Evolutionary conservation across 2,888 invertebrate species (phyloP).

Genomic region (Carterocephalus palaemon): DNA sequence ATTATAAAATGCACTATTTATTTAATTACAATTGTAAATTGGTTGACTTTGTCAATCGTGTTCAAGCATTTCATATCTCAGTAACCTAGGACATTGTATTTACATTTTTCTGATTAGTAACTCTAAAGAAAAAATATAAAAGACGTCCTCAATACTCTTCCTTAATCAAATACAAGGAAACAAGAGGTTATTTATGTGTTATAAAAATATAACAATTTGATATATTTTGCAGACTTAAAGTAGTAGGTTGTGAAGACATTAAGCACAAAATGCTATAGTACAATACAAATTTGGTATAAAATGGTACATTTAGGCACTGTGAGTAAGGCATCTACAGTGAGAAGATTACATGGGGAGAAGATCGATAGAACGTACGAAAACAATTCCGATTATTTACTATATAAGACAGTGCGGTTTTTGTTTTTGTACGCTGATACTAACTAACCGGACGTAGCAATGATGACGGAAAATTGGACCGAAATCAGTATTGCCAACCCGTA

Average conservation of each 20-base stretch:
- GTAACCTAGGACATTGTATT: neutral
- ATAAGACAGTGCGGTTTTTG: constrained; percentile 1
- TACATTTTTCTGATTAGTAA: constrained; percentile 8
- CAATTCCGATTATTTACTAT: neutral
- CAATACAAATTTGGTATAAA: constrained; percentile 74
- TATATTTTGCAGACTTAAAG: constrained; percentile 44
- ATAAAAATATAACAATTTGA: constrained; percentile 17
- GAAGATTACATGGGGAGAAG: constrained; percentile 73
- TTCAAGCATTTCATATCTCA: neutral
- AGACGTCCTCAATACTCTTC: constrained; percentile 1
- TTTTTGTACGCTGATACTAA: constrained; percentile 11
- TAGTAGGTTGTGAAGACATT: constrained; percentile 64
- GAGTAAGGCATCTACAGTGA: constrained; percentile 92
- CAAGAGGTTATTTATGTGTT: constrained; percentile 14
- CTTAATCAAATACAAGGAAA: constrained; percentile 7
- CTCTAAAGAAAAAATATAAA: constrained; percentile 8
- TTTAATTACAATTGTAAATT: constrained; percentile 1
- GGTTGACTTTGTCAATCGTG: constrained; percentile 17
- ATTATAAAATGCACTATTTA: constrained; percentile 3
- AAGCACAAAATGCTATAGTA: constrained; percentile 65
- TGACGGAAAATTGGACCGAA: constrained; percentile 12
- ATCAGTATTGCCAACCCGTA: too few relatives aligned
- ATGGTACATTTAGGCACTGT: constrained; percentile 85
- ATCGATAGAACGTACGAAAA: constrained; percentile 16
- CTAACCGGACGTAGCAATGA: constrained; percentile 5